Conservation (phyloP, 2,888 invertebrate species). For the Limnephilus rhombicus region DNA sequence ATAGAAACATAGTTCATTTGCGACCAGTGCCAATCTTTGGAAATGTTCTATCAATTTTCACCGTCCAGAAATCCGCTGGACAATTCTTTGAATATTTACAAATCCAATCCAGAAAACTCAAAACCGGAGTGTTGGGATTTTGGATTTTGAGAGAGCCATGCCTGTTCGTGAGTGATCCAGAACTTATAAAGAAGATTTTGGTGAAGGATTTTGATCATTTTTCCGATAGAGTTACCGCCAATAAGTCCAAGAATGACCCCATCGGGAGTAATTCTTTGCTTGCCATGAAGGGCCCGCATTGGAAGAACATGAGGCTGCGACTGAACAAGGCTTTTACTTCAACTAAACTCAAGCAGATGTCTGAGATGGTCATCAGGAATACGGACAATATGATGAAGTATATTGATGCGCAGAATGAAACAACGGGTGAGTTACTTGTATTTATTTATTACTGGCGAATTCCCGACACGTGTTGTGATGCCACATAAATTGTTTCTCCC, state of each 20-base stretch:
- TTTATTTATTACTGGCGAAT: neutral
- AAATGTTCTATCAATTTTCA: constrained; percentile 68
- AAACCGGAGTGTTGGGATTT: constrained; percentile 66
- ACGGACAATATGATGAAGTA: constrained; percentile 59
- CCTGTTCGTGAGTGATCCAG: constrained; percentile 68
- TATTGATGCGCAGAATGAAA: constrained; percentile 48
- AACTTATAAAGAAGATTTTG: constrained; percentile 68
- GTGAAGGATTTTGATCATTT: constrained; percentile 69
- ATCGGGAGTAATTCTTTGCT: constrained; percentile 67
- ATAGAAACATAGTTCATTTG: constrained; percentile 68
- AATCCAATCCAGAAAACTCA: constrained; percentile 66
- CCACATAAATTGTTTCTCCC: no score
- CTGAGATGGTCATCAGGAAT: constrained; percentile 64
- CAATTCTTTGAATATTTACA: constrained; percentile 67
- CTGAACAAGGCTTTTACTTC: constrained; percentile 67
- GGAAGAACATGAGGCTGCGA: constrained; percentile 67
- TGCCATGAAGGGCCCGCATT: constrained; percentile 66
- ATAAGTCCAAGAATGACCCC: constrained; percentile 67
- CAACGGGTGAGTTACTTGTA: constrained; percentile 32
- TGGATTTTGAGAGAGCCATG: constrained; percentile 67
- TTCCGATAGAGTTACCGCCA: constrained; percentile 67
- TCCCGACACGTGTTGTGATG: no score
- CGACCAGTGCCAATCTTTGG: constrained; percentile 69
- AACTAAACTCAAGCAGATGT: constrained; percentile 67
- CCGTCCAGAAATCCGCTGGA: constrained; percentile 66